Percentiles rank a stretch among this genome's conserved stretches.
phyloP scores from a whole-genome alignment of 2,888 invertebrate genomes.

The Ceramica pisi region DNA sequence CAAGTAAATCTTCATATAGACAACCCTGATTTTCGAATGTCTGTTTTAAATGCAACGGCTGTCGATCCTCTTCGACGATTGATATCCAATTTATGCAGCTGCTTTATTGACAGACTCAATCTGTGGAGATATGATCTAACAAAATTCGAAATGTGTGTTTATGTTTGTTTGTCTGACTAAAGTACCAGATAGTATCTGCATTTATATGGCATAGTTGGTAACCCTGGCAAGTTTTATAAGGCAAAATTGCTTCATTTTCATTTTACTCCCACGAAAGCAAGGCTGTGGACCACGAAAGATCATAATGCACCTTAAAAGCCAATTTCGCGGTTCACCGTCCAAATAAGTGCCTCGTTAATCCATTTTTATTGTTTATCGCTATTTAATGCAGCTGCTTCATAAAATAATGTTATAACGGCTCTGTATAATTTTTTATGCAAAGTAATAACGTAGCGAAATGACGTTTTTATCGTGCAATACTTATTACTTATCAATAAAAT shows the following conservation, averaged over 20 bases:
- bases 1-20: constrained; percentile 91
- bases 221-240: background rate
- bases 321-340: constrained; percentile 55
- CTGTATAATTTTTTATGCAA: constrained; percentile 41
- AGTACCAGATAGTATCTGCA: constrained; percentile 4
- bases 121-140: constrained; percentile 40
- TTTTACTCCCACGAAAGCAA: constrained; percentile 26
- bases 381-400: constrained; percentile 53
- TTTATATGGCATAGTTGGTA: background rate
- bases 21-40: constrained; percentile 28
- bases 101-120: constrained; percentile 45
- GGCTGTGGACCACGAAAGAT: constrained; percentile 20
- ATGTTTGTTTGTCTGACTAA: constrained; percentile 2
- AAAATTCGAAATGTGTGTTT: constrained; percentile 27
- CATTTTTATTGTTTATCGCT: constrained; percentile 53
- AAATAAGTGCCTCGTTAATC: constrained; percentile 58
- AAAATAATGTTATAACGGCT: constrained; percentile 47
- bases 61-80: constrained; percentile 27
- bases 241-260: constrained; percentile 23
- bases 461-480: constrained; percentile 38
- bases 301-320: constrained; percentile 41
- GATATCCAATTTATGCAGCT: constrained; percentile 43
- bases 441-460: constrained; percentile 35
- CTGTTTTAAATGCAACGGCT: constrained; percentile 31
- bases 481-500: constrained; percentile 46